These are phyloP conservation scores for Amphiprion clarkii DNA, from an alignment of 2,797 vertebrate genomes.

Conservation along the genomic window DNA sequence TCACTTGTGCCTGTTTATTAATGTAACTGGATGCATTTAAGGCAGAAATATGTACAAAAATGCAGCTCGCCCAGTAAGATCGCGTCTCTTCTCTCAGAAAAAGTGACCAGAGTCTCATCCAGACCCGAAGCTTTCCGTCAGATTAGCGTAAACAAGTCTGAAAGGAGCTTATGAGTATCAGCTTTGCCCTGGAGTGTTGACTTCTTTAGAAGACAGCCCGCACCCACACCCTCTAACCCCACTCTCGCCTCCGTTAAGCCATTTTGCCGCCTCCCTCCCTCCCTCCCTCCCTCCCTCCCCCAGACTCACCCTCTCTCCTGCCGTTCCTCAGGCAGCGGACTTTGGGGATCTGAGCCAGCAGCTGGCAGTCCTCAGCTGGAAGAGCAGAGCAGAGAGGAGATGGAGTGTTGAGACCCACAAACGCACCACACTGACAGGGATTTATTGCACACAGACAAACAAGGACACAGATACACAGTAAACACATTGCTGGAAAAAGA, in stretches of 20 bases:
- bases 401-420: conserved; percentile 49
- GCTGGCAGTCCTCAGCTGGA: conserved; percentile 96
- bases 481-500: background rate
- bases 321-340: conserved; percentile 94
- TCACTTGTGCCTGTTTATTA: too few species aligned
- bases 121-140: too few species aligned
- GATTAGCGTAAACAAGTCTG: too few species aligned
- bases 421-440: conserved; percentile 29
- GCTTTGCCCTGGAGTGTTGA: too few species aligned
- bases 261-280: background rate
- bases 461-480: conserved; percentile 5
- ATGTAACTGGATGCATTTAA: too few species aligned
- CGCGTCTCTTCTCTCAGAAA: too few species aligned
- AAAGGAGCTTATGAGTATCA: too few species aligned
- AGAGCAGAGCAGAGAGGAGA: conserved; percentile 62
- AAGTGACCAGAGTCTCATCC: too few species aligned
- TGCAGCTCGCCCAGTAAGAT: too few species aligned
- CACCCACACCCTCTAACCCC: background rate
- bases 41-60: too few species aligned
- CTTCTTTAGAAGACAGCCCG: too few species aligned
- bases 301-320: conserved; percentile 91
- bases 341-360: conserved; percentile 95
- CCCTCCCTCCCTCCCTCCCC: background rate
- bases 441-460: conserved; percentile 8
- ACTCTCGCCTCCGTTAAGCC: background rate